These are phyloP conservation scores for Anneissia japonica DNA, from an alignment of 35 echinoderm and acorn worm genomes.

Conservation along the genomic window DNA sequence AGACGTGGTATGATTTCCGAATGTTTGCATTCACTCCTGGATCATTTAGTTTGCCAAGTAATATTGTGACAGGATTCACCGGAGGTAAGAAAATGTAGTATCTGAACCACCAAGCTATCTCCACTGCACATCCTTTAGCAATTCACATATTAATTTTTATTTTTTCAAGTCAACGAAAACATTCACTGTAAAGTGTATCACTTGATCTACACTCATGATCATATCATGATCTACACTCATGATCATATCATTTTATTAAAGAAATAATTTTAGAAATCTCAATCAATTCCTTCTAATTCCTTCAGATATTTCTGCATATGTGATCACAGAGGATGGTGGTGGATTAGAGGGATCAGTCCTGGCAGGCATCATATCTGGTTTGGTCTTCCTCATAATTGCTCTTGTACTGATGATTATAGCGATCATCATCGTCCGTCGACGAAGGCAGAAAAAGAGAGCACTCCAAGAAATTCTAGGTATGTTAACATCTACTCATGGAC, in stretches of 20 bases:
- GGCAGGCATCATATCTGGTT: neutral
- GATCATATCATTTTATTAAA: too few relatives aligned
- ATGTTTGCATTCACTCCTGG: conserved; percentile 68
- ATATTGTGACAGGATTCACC: conserved; percentile 52
- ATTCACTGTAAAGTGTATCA: too few relatives aligned
- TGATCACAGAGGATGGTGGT: neutral
- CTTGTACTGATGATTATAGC: neutral
- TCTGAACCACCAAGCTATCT: too few relatives aligned
- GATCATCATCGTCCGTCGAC: neutral
- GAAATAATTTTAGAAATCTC: too few relatives aligned
- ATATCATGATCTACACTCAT: too few relatives aligned
- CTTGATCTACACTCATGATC: too few relatives aligned
- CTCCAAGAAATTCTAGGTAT: neutral
- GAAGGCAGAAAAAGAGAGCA: neutral
- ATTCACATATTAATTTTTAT: too few relatives aligned
- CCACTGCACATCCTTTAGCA: too few relatives aligned
- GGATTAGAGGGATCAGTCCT: neutral
- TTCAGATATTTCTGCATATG: too few relatives aligned
- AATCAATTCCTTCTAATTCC: too few relatives aligned
- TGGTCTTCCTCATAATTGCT: neutral
- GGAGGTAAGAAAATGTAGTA: conserved; percentile 86
- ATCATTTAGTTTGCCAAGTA: conserved; percentile 70
- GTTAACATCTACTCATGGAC: neutral
- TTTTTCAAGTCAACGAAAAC: too few relatives aligned
- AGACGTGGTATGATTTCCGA: conserved; percentile 73